A percentile compares a stretch with the other conserved stretches of the same genome.
These are phyloP conservation scores for Amyelois transitella DNA, from an alignment of 1,140 invertebrate genomes.

Conservation along the genomic window DNA sequence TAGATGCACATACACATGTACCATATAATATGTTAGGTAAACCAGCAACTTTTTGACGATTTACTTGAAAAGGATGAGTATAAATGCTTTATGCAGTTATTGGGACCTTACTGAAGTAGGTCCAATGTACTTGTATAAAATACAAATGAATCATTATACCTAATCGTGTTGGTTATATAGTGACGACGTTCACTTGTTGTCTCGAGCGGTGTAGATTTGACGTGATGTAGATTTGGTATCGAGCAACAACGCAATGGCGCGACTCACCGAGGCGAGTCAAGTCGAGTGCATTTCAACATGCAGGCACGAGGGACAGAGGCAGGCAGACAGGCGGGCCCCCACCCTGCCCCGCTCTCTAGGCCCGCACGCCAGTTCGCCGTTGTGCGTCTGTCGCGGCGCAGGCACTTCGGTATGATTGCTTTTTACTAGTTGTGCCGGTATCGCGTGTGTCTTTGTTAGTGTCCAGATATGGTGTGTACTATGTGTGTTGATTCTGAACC, in stretches of 20 bases:
- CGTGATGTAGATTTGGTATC: constrained; percentile 28
- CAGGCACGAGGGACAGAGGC: constrained; percentile 53
- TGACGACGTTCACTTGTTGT: constrained; percentile 2
- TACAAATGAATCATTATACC: constrained; percentile 19
- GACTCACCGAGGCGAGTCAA: constrained; percentile 40
- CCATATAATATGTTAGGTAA: too few relatives aligned
- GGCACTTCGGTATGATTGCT: constrained; percentile 34
- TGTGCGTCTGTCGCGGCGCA: constrained; percentile 63
- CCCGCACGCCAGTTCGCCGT: constrained; percentile 60
- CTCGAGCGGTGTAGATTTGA: constrained; percentile 14
- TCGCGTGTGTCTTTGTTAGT: constrained; percentile 60
- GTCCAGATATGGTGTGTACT: constrained; percentile 33
- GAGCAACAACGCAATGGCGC: constrained; percentile 14
- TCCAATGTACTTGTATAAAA: background rate
- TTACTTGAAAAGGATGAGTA: too few relatives aligned
- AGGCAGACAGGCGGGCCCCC: constrained; percentile 49
- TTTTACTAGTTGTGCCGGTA: constrained; percentile 27
- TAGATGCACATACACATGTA: too few relatives aligned
- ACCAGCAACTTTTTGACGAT: too few relatives aligned
- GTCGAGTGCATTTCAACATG: constrained; percentile 57
- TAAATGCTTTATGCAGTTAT: too few relatives aligned
- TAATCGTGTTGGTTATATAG: background rate
- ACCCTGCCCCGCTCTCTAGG: constrained; percentile 40
- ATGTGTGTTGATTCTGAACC: constrained; percentile 41
- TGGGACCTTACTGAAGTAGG: background rate